Percentiles rank a stretch among this genome's conserved stretches.
Evolutionary conservation across 2,888 invertebrate genomes (phyloP).

Genomic region (Mycalesis mineus): DNA sequence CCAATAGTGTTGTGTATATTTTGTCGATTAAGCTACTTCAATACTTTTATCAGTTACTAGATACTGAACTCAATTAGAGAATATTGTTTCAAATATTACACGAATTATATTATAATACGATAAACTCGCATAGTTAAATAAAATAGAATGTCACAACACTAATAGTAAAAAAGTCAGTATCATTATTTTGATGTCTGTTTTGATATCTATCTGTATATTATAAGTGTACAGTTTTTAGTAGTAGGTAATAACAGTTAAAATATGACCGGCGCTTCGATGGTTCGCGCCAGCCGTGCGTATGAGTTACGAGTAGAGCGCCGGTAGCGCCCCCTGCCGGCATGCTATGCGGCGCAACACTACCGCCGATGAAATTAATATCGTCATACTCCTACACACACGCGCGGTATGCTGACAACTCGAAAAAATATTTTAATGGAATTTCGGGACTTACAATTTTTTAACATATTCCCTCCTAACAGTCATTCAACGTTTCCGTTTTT

Average conservation of each 20-base stretch:
- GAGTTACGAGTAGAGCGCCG: slow-evolving; percentile 54
- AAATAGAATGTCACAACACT: slow-evolving; percentile 35
- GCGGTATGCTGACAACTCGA: slow-evolving; percentile 38
- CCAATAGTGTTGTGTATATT: too few species aligned
- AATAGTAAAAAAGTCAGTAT: slow-evolving; percentile 47
- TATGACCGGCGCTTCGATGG: slow-evolving; percentile 43
- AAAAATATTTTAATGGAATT: slow-evolving; percentile 30
- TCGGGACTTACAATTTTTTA: slow-evolving; percentile 7
- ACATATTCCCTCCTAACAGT: slow-evolving; percentile 7
- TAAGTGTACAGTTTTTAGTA: slow-evolving; percentile 62
- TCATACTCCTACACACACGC: slow-evolving; percentile 35
- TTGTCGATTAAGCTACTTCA: too few species aligned
- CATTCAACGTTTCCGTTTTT: slow-evolving; percentile 28
- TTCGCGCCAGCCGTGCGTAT: slow-evolving; percentile 40
- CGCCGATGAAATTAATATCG: slow-evolving; percentile 52
- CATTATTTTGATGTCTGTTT: slow-evolving; percentile 52
- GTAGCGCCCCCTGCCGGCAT: slow-evolving; percentile 69
- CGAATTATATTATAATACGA: too few species aligned
- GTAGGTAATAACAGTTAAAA: slow-evolving; percentile 55
- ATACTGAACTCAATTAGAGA: too few species aligned
- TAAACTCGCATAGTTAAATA: too few species aligned
- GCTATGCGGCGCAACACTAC: slow-evolving; percentile 66
- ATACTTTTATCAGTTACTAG: too few species aligned
- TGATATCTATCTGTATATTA: slow-evolving; percentile 63
- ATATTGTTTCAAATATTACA: too few species aligned